phyloP scores from a whole-genome alignment of 2,888 invertebrate genomes.

The Acholoe squamosa region DNA sequence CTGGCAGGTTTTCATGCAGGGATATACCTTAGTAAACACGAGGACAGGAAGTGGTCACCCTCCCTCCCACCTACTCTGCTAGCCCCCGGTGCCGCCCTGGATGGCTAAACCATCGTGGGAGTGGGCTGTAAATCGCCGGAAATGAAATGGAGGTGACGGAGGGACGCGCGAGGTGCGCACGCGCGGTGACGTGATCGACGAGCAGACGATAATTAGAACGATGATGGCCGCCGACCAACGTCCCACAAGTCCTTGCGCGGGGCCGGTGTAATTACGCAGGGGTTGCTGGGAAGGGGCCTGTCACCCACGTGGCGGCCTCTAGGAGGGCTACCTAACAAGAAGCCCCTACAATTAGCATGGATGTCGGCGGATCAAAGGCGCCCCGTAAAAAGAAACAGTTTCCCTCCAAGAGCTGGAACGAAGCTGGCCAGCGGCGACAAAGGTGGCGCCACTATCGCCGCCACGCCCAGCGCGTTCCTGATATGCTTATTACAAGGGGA shows the following conservation, averaged over 20 bases:
- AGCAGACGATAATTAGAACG: slow-evolving; percentile 45
- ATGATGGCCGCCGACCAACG: slow-evolving; percentile 3
- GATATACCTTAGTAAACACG: too few species aligned
- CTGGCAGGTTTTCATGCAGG: too few species aligned
- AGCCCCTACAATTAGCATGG: slow-evolving; percentile 46
- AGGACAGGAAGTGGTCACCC: too few species aligned
- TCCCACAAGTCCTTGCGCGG: slow-evolving; percentile 10
- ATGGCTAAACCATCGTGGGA: slow-evolving; percentile 1
- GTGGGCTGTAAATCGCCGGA: slow-evolving; percentile 33
- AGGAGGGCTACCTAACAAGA: slow-evolving; percentile 22
- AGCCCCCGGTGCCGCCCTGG: neutral
- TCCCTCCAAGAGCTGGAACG: slow-evolving; percentile 9
- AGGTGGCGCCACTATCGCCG: slow-evolving; percentile 18
- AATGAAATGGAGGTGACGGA: slow-evolving; percentile 40
- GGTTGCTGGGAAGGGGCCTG: slow-evolving; percentile 33
- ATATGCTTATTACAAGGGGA: neutral
- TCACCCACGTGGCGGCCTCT: neutral
- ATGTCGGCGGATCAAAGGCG: slow-evolving; percentile 32
- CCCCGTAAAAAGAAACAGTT: slow-evolving; percentile 49
- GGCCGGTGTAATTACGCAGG: slow-evolving; percentile 48
- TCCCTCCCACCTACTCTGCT: neutral
- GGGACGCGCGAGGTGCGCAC: slow-evolving; percentile 7
- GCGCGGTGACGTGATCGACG: slow-evolving; percentile 41
- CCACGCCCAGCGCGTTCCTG: slow-evolving; percentile 1
- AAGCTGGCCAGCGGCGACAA: neutral